Evolutionary conservation across 2,113 vertebrate species (phyloP).

Genomic region (Anolis sagrei): DNA sequence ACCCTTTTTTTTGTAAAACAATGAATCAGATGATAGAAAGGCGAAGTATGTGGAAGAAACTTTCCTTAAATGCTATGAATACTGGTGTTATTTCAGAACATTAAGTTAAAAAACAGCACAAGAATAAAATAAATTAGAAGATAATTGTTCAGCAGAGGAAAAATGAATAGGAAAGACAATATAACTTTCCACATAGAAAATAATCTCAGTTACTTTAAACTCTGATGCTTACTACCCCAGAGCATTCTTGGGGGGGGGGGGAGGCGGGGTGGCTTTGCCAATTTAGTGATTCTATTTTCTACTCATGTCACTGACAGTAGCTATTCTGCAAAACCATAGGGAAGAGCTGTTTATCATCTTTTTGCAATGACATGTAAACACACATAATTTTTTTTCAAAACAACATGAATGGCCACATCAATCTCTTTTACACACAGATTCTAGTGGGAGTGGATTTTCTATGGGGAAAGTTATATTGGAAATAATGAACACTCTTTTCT

Average conservation of each 20-base stretch:
- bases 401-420: neutral
- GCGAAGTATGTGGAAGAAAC: neutral
- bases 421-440: neutral
- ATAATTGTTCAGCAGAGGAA: slow-evolving; percentile 32
- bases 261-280: neutral
- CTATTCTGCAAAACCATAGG: slow-evolving; percentile 34
- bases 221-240: slow-evolving; percentile 21
- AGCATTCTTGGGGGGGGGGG: slow-evolving; percentile 3
- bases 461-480: too few relatives aligned
- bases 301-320: slow-evolving; percentile 23
- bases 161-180: neutral
- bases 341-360: slow-evolving; percentile 7
- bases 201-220: neutral
- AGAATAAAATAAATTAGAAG: too few relatives aligned
- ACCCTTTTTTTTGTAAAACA: neutral
- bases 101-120: too few relatives aligned
- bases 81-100: neutral
- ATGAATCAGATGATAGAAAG: neutral
- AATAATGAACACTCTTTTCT: slow-evolving; percentile 16
- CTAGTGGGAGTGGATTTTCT: neutral
- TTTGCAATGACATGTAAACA: neutral
- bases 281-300: slow-evolving; percentile 43
- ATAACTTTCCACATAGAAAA: slow-evolving; percentile 5
- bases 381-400: slow-evolving; percentile 33
- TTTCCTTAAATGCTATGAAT: neutral